phyloP scores from a whole-genome alignment of 2,888 invertebrate genomes.

The Aspidiotus rigidus region DNA sequence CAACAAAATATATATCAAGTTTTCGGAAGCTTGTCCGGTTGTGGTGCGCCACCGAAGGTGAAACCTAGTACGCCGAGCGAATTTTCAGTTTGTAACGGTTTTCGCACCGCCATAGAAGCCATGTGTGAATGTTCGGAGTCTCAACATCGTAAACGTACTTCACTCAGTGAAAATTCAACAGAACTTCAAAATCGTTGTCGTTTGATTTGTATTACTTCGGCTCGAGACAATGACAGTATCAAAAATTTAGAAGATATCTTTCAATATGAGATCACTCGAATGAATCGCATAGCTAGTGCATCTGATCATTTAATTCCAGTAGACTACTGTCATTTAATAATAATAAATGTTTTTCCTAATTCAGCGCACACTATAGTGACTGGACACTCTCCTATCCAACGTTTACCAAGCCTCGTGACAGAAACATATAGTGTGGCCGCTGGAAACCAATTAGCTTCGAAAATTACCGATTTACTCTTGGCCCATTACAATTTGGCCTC shows the following conservation, averaged over 20 bases:
- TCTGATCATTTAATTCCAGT: conserved; percentile 61
- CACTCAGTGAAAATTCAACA: conserved; percentile 21
- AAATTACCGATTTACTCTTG: conserved; percentile 64
- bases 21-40: conserved; percentile 31
- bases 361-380: conserved; percentile 48
- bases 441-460: conserved; percentile 57
- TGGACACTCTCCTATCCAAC: conserved; percentile 55
- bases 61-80: conserved; percentile 39
- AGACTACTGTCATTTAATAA: conserved; percentile 79
- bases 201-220: conserved; percentile 82
- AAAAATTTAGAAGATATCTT: conserved; percentile 80
- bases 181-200: conserved; percentile 51
- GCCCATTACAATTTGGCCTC: conserved; percentile 85
- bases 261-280: conserved; percentile 65
- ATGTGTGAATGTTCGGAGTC: conserved; percentile 70
- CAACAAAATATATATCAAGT: conserved; percentile 71
- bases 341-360: conserved; percentile 79
- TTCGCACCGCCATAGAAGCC: conserved; percentile 76
- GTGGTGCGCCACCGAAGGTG: conserved; percentile 33
- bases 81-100: conserved; percentile 67
- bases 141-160: conserved; percentile 52
- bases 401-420: conserved; percentile 62
- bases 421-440: conserved; percentile 75
- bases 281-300: conserved; percentile 60
- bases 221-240: conserved; percentile 77